Evolutionary conservation across 2,888 invertebrate species (phyloP).

Genomic region (Pomacea canaliculata): DNA sequence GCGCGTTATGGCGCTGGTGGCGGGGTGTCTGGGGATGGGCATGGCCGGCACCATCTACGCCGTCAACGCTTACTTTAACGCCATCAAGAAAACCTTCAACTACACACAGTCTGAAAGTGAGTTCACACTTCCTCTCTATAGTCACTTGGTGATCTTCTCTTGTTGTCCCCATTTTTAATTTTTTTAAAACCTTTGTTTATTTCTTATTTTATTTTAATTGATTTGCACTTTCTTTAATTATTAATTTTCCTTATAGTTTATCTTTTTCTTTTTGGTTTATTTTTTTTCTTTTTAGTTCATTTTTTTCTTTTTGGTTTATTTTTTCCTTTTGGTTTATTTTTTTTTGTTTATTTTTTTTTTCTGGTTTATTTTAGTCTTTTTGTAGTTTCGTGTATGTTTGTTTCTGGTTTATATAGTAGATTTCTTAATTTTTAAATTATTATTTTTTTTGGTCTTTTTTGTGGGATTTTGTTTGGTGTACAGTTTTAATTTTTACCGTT

Average conservation of each 20-base stretch:
- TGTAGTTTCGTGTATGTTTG: neutral
- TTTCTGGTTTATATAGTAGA: neutral
- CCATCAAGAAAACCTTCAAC: constrained; percentile 49
- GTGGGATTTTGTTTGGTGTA: neutral
- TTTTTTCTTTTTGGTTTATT: too few relatives aligned
- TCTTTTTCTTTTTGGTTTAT: too few relatives aligned
- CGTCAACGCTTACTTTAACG: constrained; percentile 48
- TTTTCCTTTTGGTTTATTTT: too few relatives aligned
- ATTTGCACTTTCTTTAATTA: too few relatives aligned
- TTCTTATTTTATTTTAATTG: too few relatives aligned
- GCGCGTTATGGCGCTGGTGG: constrained; percentile 35
- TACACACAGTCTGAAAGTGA: constrained; percentile 49
- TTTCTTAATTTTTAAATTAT: neutral
- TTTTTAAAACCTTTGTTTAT: too few relatives aligned
- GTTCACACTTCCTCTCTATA: neutral
- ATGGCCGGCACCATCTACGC: constrained; percentile 49
- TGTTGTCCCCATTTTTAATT: neutral
- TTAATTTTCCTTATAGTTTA: too few relatives aligned
- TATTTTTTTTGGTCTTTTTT: neutral
- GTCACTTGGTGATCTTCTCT: neutral
- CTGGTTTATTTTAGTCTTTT: too few relatives aligned
- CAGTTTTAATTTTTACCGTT: neutral
- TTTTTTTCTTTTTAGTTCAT: too few relatives aligned
- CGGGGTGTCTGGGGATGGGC: constrained; percentile 48
- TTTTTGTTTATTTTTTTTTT: too few relatives aligned